phyloP scores from a whole-genome alignment of 2,888 invertebrate genomes.

The Drosophila borealis region DNA sequence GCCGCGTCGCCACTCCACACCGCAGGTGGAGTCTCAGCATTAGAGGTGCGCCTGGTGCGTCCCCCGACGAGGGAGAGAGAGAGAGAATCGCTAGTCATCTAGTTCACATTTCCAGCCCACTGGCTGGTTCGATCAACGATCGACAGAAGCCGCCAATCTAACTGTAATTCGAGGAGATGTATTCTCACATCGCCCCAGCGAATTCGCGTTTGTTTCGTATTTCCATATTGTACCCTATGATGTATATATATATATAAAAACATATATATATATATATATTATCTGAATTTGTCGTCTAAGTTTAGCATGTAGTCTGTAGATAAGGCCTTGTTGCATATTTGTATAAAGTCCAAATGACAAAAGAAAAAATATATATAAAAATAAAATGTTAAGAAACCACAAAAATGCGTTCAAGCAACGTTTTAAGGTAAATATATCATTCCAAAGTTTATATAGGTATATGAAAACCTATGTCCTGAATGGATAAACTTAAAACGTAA shows the following conservation, averaged over 20 bases:
- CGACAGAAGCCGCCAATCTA: conserved; percentile 38
- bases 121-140: conserved; percentile 15
- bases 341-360: conserved; percentile 39
- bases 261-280: conserved; percentile 22
- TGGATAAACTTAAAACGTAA: no score
- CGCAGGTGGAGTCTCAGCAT: conserved; percentile 81
- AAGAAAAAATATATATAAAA: conserved; percentile 14
- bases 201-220: conserved; percentile 41
- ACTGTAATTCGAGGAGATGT: conserved; percentile 44
- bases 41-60: conserved; percentile 35
- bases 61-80: conserved; percentile 2
- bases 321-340: conserved; percentile 41
- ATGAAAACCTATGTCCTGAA: no score
- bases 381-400: conserved; percentile 25
- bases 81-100: conserved; percentile 67
- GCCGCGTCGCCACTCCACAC: conserved; percentile 71
- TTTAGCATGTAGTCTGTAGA: conserved; percentile 38
- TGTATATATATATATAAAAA: conserved; percentile 7
- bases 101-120: conserved; percentile 45
- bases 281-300: conserved; percentile 46
- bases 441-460: no score
- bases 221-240: conserved; percentile 45
- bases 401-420: background rate
- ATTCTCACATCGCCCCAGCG: conserved; percentile 50
- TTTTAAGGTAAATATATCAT: no score